Evolutionary conservation across 2,888 invertebrate genomes (phyloP), one percentile per base, ranked within the genome.

Genomic region (Tetheella fluctuosa): DNA sequence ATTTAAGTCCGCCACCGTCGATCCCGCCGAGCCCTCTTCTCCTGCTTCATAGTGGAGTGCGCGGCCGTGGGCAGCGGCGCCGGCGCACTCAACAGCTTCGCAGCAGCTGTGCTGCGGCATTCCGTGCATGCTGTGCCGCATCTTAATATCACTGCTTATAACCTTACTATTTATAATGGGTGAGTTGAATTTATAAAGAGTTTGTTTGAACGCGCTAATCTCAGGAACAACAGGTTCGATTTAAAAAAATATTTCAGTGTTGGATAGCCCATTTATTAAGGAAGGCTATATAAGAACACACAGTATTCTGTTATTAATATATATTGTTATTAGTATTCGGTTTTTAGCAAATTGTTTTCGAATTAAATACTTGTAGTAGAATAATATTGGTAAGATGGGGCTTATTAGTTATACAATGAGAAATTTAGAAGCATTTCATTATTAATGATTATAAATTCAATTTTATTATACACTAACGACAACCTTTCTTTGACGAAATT

Each of bases 21-120:
- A 30, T 83, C 84, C 0, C 85, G 90, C 0, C 88, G 93, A 0
- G 92, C 92, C 0, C 71, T 93, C 0, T 52, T 86, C 61, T 87
- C 92, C 0, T 91, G 91, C 80, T 68, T 78, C 59, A 77, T 84
- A 3, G 79, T 92, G 52, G 68, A 89, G 23, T 75, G 82, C 5
- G 85, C 86, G 0, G 89, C 91, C 0, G 93, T 86, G 0, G 90
- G 91, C 37, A 89, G 90, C 67, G 92, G 92, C 42, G 91, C 85
- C 0, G 91, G 89, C 23, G 93, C 93, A 0, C 85, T 92, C 59
- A 88, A 83, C 76, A 91, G 91, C 77, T 93, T 90, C 61, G 92
- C 92, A 0, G 86, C 91, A 0, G 91, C 91, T 1, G 83, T 93
- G 17, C 77, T 93, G 15, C 71, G 81, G 1, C 88, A 91, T 64